These are phyloP conservation scores for Rhaphigaster nebulosa DNA, from an alignment of 2,888 invertebrate genomes.

Conservation along the genomic window DNA sequence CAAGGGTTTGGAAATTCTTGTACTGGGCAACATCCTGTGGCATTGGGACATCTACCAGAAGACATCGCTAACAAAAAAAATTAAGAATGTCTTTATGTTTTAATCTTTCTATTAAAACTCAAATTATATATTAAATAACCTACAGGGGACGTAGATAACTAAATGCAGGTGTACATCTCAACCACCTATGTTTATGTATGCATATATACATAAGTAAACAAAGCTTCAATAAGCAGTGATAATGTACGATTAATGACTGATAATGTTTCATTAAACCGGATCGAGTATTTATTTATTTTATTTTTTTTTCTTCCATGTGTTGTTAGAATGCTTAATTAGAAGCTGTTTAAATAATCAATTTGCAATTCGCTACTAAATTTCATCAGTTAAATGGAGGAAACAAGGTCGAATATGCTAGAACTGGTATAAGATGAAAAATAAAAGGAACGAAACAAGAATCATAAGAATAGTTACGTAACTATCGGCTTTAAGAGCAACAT, in stretches of 20 bases:
- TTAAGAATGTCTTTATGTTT: too few species aligned
- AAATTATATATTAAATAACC: too few species aligned
- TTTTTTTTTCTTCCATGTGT: not conserved
- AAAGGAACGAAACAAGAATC: not conserved
- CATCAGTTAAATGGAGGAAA: not conserved
- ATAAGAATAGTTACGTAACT: not conserved
- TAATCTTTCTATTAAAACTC: too few species aligned
- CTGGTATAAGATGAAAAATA: not conserved
- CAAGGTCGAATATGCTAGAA: not conserved
- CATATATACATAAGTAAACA: too few species aligned
- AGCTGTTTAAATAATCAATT: not conserved
- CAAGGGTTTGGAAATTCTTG: not conserved
- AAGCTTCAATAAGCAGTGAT: too few species aligned
- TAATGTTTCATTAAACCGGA: not conserved
- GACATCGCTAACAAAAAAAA: too few species aligned
- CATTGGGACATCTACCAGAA: not conserved
- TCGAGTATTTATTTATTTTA: not conserved
- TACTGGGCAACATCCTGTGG: not conserved
- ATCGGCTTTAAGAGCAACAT: not conserved
- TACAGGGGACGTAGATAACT: too few species aligned
- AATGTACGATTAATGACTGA: not conserved
- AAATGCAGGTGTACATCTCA: too few species aligned
- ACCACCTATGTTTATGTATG: too few species aligned
- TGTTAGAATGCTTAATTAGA: not conserved
- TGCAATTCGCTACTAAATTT: not conserved